Base-by-base conservation (phyloP, 2,797 vertebrate species). In the Pterois miles region DNA sequence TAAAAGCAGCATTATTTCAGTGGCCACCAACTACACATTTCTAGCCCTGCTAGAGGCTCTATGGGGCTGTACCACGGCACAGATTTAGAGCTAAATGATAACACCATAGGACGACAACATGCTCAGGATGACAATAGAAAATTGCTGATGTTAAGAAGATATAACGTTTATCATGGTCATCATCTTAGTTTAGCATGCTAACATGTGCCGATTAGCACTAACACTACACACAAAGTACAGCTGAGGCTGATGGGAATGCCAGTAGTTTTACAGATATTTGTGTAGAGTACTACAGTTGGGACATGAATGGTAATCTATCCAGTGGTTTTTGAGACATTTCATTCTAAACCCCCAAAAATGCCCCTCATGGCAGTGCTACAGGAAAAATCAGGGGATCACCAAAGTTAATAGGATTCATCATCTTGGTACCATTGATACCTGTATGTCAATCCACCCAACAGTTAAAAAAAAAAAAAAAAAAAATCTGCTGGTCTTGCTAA, bases 61-160 rank as follows among this genome's bases (percentile, higher is more conserved):
- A 8, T 18, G 11, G 27, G 40, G 14, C 27, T 60, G 23, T 5
- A 29, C 20, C 8, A 1, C 9, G 31, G 18, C 40, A 46, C 25
- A 48, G 53, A 20, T 23, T 46, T 16, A 48, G 20, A 62, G 16
- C 10, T 31, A 56, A 59, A 76, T 48, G 11, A 43, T 43, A 43
- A 43, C 40, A 2, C 14, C 7, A 18, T 18, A 43, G 40, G 40
- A 43, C 14, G 40, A 10, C 22, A 40, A 48, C 36, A 74, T 54
- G 56, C 16, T 50, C n/a, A 63, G n/a, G 23, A 20, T 73, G 60
- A 67, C 76, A 59, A 48, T 54, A 40, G 33, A 36, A 54, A 27
- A 40, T 50, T 36, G 22, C 27, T 69, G 25, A 62, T 4, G 27
- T 65, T 33, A 40, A 29, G 4, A 7, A 34, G 69, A 3, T 27